Evolutionary conservation across 2,888 invertebrate genomes (phyloP).

Genomic region (Eupeodes luniger): DNA sequence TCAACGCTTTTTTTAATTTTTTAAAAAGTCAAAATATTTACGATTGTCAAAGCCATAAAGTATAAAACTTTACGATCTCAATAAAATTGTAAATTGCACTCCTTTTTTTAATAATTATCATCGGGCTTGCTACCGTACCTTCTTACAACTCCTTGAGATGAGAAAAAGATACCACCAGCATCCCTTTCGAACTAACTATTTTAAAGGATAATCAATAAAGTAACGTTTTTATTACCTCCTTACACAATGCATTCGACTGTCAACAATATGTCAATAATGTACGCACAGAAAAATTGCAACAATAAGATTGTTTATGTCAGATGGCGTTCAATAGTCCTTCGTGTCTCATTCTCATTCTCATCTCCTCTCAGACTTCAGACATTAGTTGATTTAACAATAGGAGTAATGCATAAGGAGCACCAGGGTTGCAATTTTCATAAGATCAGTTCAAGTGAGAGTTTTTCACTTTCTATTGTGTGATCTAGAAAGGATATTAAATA

Average conservation of each 20-base stretch:
- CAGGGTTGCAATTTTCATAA: slow-evolving; percentile 58
- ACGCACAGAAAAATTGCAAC: slow-evolving; percentile 49
- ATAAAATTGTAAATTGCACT: slow-evolving; percentile 53
- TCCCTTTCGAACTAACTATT: slow-evolving; percentile 19
- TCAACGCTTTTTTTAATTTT: slow-evolving; percentile 16
- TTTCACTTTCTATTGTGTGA: slow-evolving; percentile 63
- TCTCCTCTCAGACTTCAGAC: background rate
- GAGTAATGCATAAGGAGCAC: slow-evolving; percentile 4
- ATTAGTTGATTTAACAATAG: no score
- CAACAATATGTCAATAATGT: slow-evolving; percentile 75
- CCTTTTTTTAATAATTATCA: slow-evolving; percentile 62
- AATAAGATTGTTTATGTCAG: slow-evolving; percentile 68
- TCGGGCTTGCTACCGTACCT: slow-evolving; percentile 14
- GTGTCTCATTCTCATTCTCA: no score
- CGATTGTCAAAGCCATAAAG: slow-evolving; percentile 62
- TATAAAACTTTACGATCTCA: slow-evolving; percentile 69
- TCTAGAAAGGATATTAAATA: slow-evolving; percentile 45
- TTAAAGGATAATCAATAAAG: slow-evolving; percentile 73
- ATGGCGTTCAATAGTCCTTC: slow-evolving; percentile 24
- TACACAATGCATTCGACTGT: slow-evolving; percentile 64
- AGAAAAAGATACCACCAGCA: slow-evolving; percentile 17
- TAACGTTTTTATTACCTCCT: slow-evolving; percentile 71
- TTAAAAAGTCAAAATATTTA: slow-evolving; percentile 68
- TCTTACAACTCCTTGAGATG: slow-evolving; percentile 45
- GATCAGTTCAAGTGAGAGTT: slow-evolving; percentile 70